Evolutionary conservation across 2,888 invertebrate species (phyloP), one percentile per base, ranked within the genome.

Genomic region (Ganaspis brasiliensis): DNA sequence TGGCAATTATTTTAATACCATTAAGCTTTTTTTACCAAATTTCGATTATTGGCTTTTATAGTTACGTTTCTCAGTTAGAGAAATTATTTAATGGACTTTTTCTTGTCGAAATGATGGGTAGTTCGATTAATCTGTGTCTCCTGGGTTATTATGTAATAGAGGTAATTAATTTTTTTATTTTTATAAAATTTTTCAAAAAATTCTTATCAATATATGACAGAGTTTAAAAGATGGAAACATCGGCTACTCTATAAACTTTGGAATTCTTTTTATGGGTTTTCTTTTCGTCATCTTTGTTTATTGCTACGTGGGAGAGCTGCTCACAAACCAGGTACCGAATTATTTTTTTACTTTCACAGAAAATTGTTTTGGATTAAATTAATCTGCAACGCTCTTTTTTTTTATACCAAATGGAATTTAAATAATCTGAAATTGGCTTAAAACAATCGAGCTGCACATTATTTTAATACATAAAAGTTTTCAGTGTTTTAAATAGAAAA

Each of bases 81-180:
- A 49, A 61, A 10, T 67, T 75, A 26, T 56, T 77, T 2, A 61
- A 71, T 56, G 45, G 74, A 19, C 55, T 75, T 8, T 79, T 87
- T 73, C 80, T 90, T 35, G 85, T 90, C 14, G 90, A 90, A 80
- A 80, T 89, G 35, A 71, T 90, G 0, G 90, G 90, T 1, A 89
- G 89, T 72, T 89, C 89, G 3, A 70, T 90, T 78, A 89, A 89
- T 40, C 89, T 90, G 75, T 90, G 90, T 73, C 87, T 90, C 31
- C 80, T 90, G 6, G 89, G 88, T 76, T 90, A 88, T 77, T 88
- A 87, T 77, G 83, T 89, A 40, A 86, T 90, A 19, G 1, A 5
- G 52, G 52, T 52, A 52, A 52, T 1, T 16, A 49, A 5, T 8
- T 16, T 16, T 49, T 1, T 16, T 49, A 16, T n/a, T 57, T 19